Percentiles rank a stretch among this genome's conserved stretches.
Conservation (phyloP, 2,797 vertebrate species). For the Melanotaenia parkinsoni region DNA sequence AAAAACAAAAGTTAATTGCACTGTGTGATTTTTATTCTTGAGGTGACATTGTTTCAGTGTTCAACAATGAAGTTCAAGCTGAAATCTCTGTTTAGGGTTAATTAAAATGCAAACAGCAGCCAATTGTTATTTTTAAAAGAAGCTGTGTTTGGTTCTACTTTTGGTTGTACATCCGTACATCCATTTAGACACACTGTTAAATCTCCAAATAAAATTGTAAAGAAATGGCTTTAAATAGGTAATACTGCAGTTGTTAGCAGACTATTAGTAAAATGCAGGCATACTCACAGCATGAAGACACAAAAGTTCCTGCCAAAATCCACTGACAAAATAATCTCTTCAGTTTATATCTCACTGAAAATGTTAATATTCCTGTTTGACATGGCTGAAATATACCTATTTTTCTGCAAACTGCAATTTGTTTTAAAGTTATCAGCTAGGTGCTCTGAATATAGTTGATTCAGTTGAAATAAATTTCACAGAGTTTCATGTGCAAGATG, state of each 20-base stretch:
- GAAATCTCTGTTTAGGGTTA: neutral
- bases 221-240: neutral
- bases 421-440: neutral
- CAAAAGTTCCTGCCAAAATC: neutral
- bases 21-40: slow-evolving; percentile 24
- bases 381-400: slow-evolving; percentile 8
- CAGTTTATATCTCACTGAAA: slow-evolving; percentile 1
- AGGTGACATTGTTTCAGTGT: neutral
- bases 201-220: neutral
- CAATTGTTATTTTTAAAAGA: neutral
- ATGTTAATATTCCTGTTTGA: neutral
- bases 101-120: slow-evolving; percentile 5
- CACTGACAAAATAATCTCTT: slow-evolving; percentile 5
- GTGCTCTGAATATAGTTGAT: neutral
- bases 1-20: slow-evolving; percentile 9
- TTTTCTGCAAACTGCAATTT: neutral
- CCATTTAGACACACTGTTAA: neutral
- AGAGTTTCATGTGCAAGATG: neutral
- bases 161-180: neutral
- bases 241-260: neutral
- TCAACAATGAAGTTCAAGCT: slow-evolving; percentile 11
- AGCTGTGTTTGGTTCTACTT: neutral
- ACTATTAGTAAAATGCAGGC: neutral
- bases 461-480: neutral
- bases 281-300: neutral